Evolutionary conservation across 2,888 invertebrate genomes (phyloP).

Genomic region (Brachyopa scutellaris): DNA sequence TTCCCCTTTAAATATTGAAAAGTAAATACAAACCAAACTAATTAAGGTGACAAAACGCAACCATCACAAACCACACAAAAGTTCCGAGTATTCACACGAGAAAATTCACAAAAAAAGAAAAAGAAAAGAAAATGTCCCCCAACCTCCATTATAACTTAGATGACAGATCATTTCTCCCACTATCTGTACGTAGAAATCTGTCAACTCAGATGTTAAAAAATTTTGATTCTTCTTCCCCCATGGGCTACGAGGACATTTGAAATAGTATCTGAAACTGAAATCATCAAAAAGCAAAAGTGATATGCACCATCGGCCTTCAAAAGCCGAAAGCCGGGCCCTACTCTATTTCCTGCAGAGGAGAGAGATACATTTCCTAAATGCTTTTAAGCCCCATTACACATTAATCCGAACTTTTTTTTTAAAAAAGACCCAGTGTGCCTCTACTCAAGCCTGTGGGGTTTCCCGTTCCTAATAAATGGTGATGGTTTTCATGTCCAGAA

Average conservation of each 20-base stretch:
- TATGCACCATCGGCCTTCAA: slow-evolving; percentile 32
- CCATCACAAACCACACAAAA: background rate
- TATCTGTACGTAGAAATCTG: slow-evolving; percentile 20
- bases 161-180: slow-evolving; percentile 16
- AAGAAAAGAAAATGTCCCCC: too few species aligned
- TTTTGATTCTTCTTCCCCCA: background rate
- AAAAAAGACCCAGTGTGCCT: background rate
- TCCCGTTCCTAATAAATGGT: background rate
- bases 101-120: background rate
- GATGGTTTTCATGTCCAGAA: background rate
- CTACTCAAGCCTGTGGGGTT: background rate
- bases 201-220: slow-evolving; percentile 9
- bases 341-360: slow-evolving; percentile 1
- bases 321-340: slow-evolving; percentile 51
- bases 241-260: background rate
- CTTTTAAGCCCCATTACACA: slow-evolving; percentile 32
- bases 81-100: background rate
- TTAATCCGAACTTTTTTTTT: slow-evolving; percentile 11
- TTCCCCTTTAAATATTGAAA: background rate
- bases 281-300: slow-evolving; percentile 45
- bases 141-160: slow-evolving; percentile 3
- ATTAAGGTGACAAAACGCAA: background rate
- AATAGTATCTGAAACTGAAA: slow-evolving; percentile 15
- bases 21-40: slow-evolving; percentile 4
- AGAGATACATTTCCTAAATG: slow-evolving; percentile 6